Base-by-base conservation (phyloP, 2,797 vertebrate species). In the Enteromius unitaeniatus region DNA sequence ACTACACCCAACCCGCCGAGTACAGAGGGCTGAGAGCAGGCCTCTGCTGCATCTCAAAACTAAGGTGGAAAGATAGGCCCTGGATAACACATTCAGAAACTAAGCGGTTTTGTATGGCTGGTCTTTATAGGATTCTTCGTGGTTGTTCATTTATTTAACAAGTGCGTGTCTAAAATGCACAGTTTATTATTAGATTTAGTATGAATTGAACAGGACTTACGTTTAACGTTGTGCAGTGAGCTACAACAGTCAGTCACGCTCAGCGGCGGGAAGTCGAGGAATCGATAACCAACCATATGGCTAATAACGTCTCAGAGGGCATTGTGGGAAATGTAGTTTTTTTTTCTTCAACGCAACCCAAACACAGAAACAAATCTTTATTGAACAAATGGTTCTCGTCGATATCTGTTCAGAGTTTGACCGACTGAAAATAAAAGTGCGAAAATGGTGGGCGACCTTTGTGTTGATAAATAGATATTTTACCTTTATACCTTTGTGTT, bases 241-340 rank as follows among this genome's bases (percentile, higher is more conserved):
- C 58, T 72, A 26, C 11, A 70, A 40, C n/a, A 49, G 26, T 28
- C 49, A 68, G 69, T 81, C 78, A 68, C 60, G 14, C 45, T 68
- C 40, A 86, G 55, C 78, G 82, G 85, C 67, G 78, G 82, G 76
- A 83, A 80, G 64, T 76, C 53, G 53, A 45, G n/a, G 69, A 60
- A 76, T 5, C 5, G 26, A 76, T 28, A 34, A 47, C 45, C 82
- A 81, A 86, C 40, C 85, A 86, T 37, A 73, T 72, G 78, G 26
- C 68, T 47, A 67, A 74, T 51, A 34, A 37, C 55, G 64, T 7
- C 37, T 68, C 21, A 26, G 26, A 68, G 1, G 26, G 69, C n/a
- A 40, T 84, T 82, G 15, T 80, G 85, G 82, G 84, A 78, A 81
- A 67, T 78, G 87, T 65, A 81, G 53, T 88, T 82, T n/a, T 28